Evolutionary conservation across 2,797 vertebrate genomes (phyloP).

Genomic region (Mareca penelope): DNA sequence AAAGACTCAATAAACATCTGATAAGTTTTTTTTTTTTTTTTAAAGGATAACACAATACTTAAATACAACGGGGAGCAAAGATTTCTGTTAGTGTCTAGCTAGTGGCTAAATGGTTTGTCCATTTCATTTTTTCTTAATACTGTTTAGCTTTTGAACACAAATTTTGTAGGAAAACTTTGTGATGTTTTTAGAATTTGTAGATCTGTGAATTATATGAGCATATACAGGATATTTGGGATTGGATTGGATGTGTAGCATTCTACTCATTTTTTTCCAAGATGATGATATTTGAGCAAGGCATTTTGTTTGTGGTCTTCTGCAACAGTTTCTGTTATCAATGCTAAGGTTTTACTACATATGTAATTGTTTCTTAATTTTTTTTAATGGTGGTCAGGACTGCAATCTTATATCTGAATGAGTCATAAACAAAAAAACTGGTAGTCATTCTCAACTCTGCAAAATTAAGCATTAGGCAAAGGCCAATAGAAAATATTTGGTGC

Average conservation of each 20-base stretch:
- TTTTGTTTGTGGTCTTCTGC: neutral
- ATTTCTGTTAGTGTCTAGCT: neutral
- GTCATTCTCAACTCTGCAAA: neutral
- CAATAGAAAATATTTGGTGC: neutral
- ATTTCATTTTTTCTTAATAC: neutral
- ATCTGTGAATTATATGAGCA: neutral
- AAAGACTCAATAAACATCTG: neutral
- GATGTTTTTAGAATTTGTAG: neutral
- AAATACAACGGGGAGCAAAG: neutral
- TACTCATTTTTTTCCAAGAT: neutral
- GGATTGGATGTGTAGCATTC: neutral
- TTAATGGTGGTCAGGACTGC: neutral
- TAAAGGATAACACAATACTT: neutral
- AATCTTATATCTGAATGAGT: neutral
- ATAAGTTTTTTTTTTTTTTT: neutral
- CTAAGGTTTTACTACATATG: neutral
- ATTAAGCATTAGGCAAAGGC: too few species aligned
- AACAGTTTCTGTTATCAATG: neutral
- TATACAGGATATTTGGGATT: neutral
- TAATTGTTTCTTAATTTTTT: neutral
- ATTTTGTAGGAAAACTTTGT: neutral
- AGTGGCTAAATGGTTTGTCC: neutral
- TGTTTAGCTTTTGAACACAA: neutral
- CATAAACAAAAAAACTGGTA: neutral
- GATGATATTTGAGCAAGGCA: neutral